Base-by-base conservation (phyloP, 2,797 vertebrate genomes). In the Florisuga fusca region DNA sequence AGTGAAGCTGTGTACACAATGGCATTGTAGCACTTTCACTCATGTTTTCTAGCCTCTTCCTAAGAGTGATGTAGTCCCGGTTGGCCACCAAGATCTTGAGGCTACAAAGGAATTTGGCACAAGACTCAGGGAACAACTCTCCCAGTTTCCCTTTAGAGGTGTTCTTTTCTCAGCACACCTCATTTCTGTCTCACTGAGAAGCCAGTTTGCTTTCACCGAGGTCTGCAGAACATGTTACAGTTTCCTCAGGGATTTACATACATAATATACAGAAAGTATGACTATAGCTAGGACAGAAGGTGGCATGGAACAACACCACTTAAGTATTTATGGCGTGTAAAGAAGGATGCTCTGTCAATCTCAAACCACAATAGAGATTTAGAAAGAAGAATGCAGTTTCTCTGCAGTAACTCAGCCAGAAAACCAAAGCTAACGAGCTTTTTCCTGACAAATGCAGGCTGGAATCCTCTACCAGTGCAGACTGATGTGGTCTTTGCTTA, bases 121-220 rank as follows among this genome's bases (percentile, higher is more conserved):
- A 88, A 84, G 55, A 53, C 48, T 83, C 18, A 4, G 48, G 73
- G 87, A 96, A 89, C 33, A 91, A 38, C 36, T 86, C 50, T 92
- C 63, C 1, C 4, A 61, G 88, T 94, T 91, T 94, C 87, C 85
- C 95, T 89, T 93, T 84, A 72, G 95, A 89, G 55, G 48, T 71
- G 71, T 88, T 88, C 89, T 90, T 91, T 93, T 94, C 89, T 92
- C 62, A 84, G 80, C 79, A 94, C 89, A 95, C 94, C 77, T 96
- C 74, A 90, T 95, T 96, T 93, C 76, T 94, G 82, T 94, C 82
- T 93, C 71, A 69, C 63, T 73, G 80, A 95, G 83, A 90, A 94
- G 38, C 61, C 67, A 75, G 69, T 90, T 94, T 93, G 64, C 80
- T 96, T 94, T 94, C 94, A 93, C 66, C 2, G 4, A 96, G 66